Evolutionary conservation across 2,113 vertebrate species (phyloP), one percentile per base, ranked within the genome.

Genomic region (Salvelinus sp.): DNA sequence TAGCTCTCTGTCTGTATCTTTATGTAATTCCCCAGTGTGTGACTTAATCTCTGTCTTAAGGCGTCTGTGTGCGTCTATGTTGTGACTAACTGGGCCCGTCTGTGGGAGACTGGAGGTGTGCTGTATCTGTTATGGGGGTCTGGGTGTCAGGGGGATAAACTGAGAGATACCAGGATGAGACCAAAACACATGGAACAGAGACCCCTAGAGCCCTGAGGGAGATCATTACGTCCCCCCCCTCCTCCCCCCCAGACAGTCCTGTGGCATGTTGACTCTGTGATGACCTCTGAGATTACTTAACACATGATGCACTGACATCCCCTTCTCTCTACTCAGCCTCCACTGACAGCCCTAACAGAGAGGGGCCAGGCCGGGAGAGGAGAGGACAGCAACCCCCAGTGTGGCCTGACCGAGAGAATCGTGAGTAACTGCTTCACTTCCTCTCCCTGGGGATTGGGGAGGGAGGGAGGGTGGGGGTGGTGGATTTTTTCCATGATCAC

Each of bases 331-430:
- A 5, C 22, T 47, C 60, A 27, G 16, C 70, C 28, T n/a, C 44
- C 74, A 67, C 84, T 88, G 87, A 78, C 75, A 23, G 50, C 76
- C 70, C 73, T 77, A 66, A 62, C 76, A 78, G 76, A 44, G 76
- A 38, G 14, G 80, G 77, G 88, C 72, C 83, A 73, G 72, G 66
- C 74, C 79, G 23, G 70, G 30, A 85, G 82, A n/a, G n/a, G n/a
- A n/a, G n/a, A 44, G 38, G 7, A 44, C 0, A 44, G 9, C 38
- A 44, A 44, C 38, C 47, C 27, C 69, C 79, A 74, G 84, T 85
- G 84, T 82, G 88, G 80, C 83, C 80, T 57, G 54, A 75, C 82
- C 72, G 78, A 76, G 75, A 84, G 87, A 87, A 88, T 87, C 90
- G 90, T 92, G 80, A 90, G 91, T 91, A 85, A 80, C 84, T n/a